A percentile compares a stretch with the other conserved stretches of the same genome.
Evolutionary conservation across 2,797 vertebrate species (phyloP).

Genomic region (Luscinia luscinia): DNA sequence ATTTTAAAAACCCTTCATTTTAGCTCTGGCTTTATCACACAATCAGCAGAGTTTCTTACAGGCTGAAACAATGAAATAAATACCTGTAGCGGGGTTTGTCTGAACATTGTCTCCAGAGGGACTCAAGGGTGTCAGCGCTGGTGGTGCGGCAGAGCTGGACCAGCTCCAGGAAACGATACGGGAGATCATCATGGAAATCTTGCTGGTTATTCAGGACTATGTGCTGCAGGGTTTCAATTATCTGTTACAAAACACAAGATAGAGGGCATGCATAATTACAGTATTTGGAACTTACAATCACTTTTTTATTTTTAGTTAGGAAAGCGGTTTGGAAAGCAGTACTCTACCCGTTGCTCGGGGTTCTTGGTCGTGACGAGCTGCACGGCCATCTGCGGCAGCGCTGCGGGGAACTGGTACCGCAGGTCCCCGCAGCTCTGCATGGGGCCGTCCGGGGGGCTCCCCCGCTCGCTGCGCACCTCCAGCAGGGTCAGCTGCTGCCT

Average conservation of each 20-base stretch:
- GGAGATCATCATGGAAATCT: slow-evolving; percentile 75
- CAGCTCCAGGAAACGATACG: slow-evolving; percentile 77
- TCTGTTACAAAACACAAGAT: slow-evolving; percentile 67
- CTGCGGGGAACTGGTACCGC: slow-evolving; percentile 72
- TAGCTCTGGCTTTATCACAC: neutral
- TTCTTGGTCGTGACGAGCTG: slow-evolving; percentile 77
- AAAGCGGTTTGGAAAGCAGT: neutral
- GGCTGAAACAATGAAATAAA: neutral
- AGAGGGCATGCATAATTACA: neutral
- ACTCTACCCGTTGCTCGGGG: slow-evolving; percentile 78
- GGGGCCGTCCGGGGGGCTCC: neutral
- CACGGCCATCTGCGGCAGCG: slow-evolving; percentile 72
- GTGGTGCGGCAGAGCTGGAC: slow-evolving; percentile 80
- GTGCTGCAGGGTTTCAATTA: slow-evolving; percentile 78
- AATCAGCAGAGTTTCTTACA: neutral
- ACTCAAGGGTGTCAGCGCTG: slow-evolving; percentile 75
- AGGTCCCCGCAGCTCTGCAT: slow-evolving; percentile 77
- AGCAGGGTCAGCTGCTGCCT: slow-evolving; percentile 60
- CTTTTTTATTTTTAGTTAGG: neutral
- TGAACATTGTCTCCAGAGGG: slow-evolving; percentile 79
- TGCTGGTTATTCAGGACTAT: slow-evolving; percentile 79
- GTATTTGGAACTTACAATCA: neutral
- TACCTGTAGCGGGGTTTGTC: slow-evolving; percentile 78
- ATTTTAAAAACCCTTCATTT: neutral
- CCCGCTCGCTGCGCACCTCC: slow-evolving; percentile 67